These are phyloP conservation scores for Anhinga anhinga DNA, from an alignment of 2,113 vertebrate genomes.

Conservation along the genomic window DNA sequence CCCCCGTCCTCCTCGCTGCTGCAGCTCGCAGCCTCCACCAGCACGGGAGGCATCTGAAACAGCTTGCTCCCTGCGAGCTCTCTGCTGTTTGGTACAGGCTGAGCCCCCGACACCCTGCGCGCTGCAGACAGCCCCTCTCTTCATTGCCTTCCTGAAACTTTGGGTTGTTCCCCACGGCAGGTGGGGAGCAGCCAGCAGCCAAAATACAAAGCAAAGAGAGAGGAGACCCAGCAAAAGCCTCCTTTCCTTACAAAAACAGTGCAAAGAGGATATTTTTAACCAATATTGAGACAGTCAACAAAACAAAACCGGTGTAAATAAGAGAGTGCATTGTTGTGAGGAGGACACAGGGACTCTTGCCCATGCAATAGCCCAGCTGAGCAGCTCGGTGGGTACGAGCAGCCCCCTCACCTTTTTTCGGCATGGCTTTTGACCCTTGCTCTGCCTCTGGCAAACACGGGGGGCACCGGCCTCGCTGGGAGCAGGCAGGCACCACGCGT, in stretches of 20 bases:
- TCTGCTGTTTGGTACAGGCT: background rate
- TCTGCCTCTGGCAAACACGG: background rate
- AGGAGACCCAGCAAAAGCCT: background rate
- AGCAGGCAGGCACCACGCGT: background rate
- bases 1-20: background rate
- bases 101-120: background rate
- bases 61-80: accelerated
- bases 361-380: accelerated
- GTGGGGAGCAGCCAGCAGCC: background rate
- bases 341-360: background rate
- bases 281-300: background rate
- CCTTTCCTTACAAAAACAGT: background rate
- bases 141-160: background rate
- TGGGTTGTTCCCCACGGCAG: background rate
- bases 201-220: background rate
- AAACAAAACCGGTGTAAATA: background rate
- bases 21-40: background rate
- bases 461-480: background rate
- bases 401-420: accelerated
- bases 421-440: background rate
- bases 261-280: background rate
- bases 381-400: accelerated
- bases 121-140: background rate
- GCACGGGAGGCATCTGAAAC: accelerated
- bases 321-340: accelerated